These are phyloP conservation scores for Cephus runcator DNA, from an alignment of 2,888 invertebrate species.

Conservation along the genomic window DNA sequence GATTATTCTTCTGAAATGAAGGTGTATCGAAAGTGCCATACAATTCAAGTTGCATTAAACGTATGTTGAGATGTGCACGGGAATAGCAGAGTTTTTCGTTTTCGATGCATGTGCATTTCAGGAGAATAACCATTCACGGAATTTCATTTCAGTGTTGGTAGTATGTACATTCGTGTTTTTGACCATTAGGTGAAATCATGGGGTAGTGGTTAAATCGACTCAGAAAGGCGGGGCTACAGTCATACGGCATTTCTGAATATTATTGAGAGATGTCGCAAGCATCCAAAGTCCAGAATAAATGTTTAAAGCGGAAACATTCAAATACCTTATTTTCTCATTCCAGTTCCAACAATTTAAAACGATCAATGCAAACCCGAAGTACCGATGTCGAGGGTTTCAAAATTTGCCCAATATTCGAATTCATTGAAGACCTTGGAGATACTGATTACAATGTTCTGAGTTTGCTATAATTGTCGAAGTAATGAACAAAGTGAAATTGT, in stretches of 20 bases:
- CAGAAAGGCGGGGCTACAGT: neutral
- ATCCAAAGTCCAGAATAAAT: neutral
- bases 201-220: neutral
- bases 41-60: too few species aligned
- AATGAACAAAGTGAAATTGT: constrained; percentile 39
- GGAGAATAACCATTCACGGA: too few species aligned
- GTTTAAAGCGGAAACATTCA: neutral
- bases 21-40: too few species aligned
- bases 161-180: too few species aligned
- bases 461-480: constrained; percentile 26
- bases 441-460: neutral
- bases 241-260: neutral
- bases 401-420: neutral
- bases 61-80: too few species aligned
- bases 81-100: too few species aligned
- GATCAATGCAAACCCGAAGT: neutral
- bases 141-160: too few species aligned
- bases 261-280: neutral
- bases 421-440: constrained; percentile 2
- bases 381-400: neutral
- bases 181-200: too few species aligned
- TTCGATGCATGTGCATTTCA: too few species aligned
- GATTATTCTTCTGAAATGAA: too few species aligned
- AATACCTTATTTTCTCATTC: neutral
- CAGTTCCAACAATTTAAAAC: neutral